Evolutionary conservation across 2,113 vertebrate species (phyloP).

Genomic region (Rhineura floridana): DNA sequence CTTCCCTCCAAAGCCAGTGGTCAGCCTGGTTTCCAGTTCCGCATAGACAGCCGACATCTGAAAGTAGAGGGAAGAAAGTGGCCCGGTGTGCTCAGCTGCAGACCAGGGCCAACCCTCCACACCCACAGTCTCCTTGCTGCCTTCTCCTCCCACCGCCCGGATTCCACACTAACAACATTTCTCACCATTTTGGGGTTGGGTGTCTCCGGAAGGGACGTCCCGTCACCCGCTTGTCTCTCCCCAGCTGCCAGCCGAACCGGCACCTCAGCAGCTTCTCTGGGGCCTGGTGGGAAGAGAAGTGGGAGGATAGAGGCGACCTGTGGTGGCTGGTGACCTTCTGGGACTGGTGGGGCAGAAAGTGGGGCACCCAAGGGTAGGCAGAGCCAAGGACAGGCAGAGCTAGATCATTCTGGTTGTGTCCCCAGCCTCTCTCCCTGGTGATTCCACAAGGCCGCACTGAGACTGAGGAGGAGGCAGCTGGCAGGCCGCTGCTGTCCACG

Average conservation of each 20-base stretch:
- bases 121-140: too few species aligned
- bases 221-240: slow-evolving; percentile 95
- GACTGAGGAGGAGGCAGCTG: too few species aligned
- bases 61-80: background rate
- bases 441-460: too few species aligned
- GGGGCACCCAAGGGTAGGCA: background rate
- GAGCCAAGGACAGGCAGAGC: too few species aligned
- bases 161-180: slow-evolving; percentile 6
- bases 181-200: slow-evolving; percentile 96
- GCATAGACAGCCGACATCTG: slow-evolving; percentile 97
- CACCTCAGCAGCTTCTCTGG: slow-evolving; percentile 83
- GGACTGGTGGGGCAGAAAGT: background rate
- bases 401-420: too few species aligned
- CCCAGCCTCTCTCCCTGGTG: too few species aligned
- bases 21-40: slow-evolving; percentile 87
- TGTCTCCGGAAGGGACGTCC: slow-evolving; percentile 96
- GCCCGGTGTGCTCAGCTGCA: rapidly evolving
- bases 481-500: too few species aligned
- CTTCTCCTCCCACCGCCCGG: background rate
- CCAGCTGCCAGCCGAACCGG: slow-evolving; percentile 86
- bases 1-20: slow-evolving; percentile 84
- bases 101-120: rapidly evolving
- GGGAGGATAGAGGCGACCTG: background rate
- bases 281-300: slow-evolving; percentile 51
- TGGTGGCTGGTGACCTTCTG: background rate